Conservation (phyloP, 2,797 vertebrate genomes). For the Sternarchorhynchus goeldii region DNA sequence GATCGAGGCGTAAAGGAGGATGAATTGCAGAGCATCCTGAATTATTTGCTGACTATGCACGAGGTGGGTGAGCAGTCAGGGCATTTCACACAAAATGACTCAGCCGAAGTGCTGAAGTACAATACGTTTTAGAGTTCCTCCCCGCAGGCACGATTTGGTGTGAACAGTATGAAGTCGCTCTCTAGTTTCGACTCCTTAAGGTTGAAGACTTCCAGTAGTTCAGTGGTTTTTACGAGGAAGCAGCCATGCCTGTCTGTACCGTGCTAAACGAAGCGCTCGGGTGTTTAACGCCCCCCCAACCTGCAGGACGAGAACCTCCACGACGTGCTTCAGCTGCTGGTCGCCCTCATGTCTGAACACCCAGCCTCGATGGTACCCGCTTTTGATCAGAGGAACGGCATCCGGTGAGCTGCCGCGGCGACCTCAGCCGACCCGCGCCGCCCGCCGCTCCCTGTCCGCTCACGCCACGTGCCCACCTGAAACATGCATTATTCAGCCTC, state of each 20-base stretch:
- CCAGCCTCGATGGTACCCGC: conserved; percentile 93
- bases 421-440: conserved; percentile 26
- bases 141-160: no score
- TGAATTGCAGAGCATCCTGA: conserved; percentile 94
- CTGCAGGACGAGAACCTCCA: conserved; percentile 94
- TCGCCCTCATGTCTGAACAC: conserved; percentile 96
- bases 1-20: conserved; percentile 95
- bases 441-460: conserved; percentile 22
- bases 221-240: no score
- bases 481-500: conserved; percentile 63
- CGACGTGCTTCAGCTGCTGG: conserved; percentile 94
- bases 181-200: no score
- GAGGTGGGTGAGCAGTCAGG: conserved; percentile 74
- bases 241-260: no score
- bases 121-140: neutral
- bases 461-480: conserved; percentile 31
- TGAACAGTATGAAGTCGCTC: no score
- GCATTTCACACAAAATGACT: neutral
- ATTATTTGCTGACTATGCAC: conserved; percentile 93
- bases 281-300: neutral
- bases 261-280: neutral
- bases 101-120: neutral
- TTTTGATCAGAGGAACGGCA: conserved; percentile 95
- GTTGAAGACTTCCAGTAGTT: no score
- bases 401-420: conserved; percentile 77